Evolutionary conservation across 1,140 invertebrate genomes (phyloP), one percentile per base, ranked within the genome.

Genomic region (Zaprionus africanus): DNA sequence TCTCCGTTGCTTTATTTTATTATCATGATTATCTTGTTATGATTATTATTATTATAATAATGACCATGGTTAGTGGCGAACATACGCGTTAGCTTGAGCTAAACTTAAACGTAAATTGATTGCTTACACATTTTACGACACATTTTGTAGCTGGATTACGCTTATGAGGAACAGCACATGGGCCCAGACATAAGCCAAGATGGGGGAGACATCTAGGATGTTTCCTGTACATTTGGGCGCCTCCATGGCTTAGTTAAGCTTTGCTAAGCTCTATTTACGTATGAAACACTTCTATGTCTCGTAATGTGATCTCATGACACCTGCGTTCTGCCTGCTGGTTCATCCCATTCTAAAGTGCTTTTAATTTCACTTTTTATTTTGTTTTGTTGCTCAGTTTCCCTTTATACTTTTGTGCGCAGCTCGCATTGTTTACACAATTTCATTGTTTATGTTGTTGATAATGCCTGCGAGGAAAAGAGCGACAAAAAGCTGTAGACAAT

Each of bases 391-490:
- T 56, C 9, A 49, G 22, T 26, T 56, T 54, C 38, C 19, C 46
- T 53, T 61, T 62, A 28, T 82, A 72, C 76, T 68, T 82, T 79
- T 68, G 70, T 62, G 64, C 51, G 60, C 60, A 17, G 58, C 53
- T 15, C 73, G 49, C 67, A 78, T 79, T 83, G 81, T 83, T 74
- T 83, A 74, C 69, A 67, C 64, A 80, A 74, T 74, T 83, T 61
- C 54, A 71, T 80, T 84, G 73, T 84, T 84, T 80, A 78, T 75
- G 56, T 58, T 78, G 43, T 54, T 72, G 58, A 71, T 79, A 82
- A 68, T 79, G 58, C 71, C 36, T 49, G 46, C 24, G 36, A 64
- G 38, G 60, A 68, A 59, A 13, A 56, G 24, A 66, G 43, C 28
- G 58, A 49, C 49, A 31, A 68, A 49, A 67, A 65, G 71, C 66